Percentiles rank a stretch among this genome's conserved stretches.
Conservation (phyloP, 2,888 invertebrate species). For the Dicyrtoma fusca region DNA sequence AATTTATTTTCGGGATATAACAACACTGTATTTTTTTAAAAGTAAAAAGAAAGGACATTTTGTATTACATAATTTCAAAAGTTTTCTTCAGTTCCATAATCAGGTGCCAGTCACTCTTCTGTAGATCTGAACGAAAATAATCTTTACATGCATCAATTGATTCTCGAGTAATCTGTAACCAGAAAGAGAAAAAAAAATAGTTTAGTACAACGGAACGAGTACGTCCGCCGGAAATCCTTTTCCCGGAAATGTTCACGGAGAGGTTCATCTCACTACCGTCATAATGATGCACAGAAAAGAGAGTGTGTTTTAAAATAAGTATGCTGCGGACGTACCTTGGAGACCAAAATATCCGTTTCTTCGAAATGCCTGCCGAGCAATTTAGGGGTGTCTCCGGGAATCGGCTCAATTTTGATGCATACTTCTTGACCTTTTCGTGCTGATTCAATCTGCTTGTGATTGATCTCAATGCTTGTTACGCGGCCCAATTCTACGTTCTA, state of each 20-base stretch:
- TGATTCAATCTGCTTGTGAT: conserved; percentile 92
- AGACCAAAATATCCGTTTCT: conserved; percentile 89
- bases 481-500: conserved; percentile 93
- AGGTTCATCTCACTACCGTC: background rate
- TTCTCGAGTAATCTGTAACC: conserved; percentile 87
- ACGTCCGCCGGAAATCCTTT: conserved; percentile 54
- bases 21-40: background rate
- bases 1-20: background rate
- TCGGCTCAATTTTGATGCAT: conserved; percentile 95
- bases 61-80: conserved; percentile 85
- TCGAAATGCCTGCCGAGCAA: conserved; percentile 99
- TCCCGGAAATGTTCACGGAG: conserved; percentile 48
- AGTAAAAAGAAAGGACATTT: background rate
- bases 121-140: conserved; percentile 96
- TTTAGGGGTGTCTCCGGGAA: conserved; percentile 98
- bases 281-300: too few relatives aligned
- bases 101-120: conserved; percentile 96
- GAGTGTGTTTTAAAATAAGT: too few relatives aligned
- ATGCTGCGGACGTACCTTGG: conserved; percentile 71
- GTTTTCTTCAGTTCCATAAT: conserved; percentile 98
- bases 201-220: conserved; percentile 33
- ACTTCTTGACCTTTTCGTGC: conserved; percentile 95
- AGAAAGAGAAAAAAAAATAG: conserved; percentile 31
- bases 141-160: conserved; percentile 99
- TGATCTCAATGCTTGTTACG: conserved; percentile 92